Base-by-base conservation (phyloP, 1,140 invertebrate species). In the Aphaenogaster rudis region DNA sequence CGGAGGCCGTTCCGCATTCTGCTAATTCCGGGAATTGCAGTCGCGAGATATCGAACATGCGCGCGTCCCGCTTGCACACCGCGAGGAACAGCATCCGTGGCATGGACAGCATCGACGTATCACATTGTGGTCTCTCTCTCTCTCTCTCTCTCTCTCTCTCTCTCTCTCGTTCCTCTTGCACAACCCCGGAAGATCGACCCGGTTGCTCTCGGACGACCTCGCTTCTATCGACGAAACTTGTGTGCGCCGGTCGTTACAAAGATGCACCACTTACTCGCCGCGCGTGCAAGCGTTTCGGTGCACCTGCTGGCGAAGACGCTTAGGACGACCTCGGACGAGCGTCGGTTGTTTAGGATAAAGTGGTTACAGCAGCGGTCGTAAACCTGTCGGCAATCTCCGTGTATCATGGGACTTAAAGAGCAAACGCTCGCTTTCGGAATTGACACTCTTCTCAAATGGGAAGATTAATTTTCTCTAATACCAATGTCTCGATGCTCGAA, bases 21-120 rank as follows among this genome's bases (percentile, higher is more conserved):
- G 90, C 86, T 90, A 91, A 91, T 91, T 88, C 90, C 89, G 86
- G 89, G 81, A 88, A 91, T 91, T 90, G 87, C 88, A 89, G 78
- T 61, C 86, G 88, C 84, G 80, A 89, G 71, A 79, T 63, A 90
- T 90, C 89, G 89, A 84, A 90, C 88, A 90, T 90, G 89, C 85
- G 88, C 86, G 72, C 78, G 72, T 90, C 77, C 89, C 85, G 63
- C 52, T 72, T 67, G 69, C 80, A 50, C 80, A 87, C 89, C 88
- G 72, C 88, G 88, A 77, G 78, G 66, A 45, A 54, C 88, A 88
- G 86, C 89, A 90, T 91, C 89, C 63, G 57, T 91, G 86, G 89
- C 89, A 90, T 81, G 88, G 86, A 50, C 76, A 63, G 82, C 54
- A 86, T 86, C 85, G 76, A 66, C 28, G 63, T 66, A 50, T 57